These are phyloP conservation scores for Herpailurus yagouaroundi DNA, from an alignment of 2,113 vertebrate genomes.

Conservation along the genomic window DNA sequence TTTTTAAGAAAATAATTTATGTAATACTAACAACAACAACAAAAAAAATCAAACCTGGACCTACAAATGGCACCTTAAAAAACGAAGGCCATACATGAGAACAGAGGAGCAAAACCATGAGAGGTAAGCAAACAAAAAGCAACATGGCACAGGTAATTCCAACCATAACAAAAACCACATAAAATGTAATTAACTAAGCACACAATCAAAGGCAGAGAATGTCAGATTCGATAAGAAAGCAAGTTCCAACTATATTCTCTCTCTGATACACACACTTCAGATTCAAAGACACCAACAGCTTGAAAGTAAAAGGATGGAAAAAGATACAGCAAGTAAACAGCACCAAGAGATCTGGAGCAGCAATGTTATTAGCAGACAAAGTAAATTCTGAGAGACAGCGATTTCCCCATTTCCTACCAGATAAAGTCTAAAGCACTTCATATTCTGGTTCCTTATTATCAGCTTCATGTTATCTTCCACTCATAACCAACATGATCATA, in stretches of 20 bases:
- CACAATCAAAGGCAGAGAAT: not conserved
- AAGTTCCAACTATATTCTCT: not conserved
- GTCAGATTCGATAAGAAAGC: not conserved
- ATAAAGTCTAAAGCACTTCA: constrained; percentile 20
- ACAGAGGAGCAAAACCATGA: not conserved
- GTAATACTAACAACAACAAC: not conserved
- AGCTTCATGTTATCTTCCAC: not conserved
- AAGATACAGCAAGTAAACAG: not conserved
- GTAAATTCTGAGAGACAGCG: not conserved
- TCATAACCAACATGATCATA: not conserved
- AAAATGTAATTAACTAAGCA: not conserved
- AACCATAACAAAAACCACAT: not conserved
- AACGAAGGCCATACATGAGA: not conserved
- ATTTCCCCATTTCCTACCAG: not conserved
- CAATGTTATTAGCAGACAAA: not conserved
- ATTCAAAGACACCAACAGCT: not conserved
- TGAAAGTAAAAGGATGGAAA: not conserved
- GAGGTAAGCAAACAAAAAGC: not conserved
- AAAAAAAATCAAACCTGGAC: not conserved
- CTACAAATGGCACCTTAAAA: not conserved
- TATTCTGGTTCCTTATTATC: not conserved
- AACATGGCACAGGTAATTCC: not conserved
- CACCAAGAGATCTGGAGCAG: not conserved
- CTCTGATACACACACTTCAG: not conserved
- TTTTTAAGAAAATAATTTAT: not conserved